Percentiles rank a stretch among this genome's conserved stretches.
These are phyloP conservation scores for Blomia tropicalis DNA, from an alignment of 2,888 invertebrate species.

Conservation along the genomic window DNA sequence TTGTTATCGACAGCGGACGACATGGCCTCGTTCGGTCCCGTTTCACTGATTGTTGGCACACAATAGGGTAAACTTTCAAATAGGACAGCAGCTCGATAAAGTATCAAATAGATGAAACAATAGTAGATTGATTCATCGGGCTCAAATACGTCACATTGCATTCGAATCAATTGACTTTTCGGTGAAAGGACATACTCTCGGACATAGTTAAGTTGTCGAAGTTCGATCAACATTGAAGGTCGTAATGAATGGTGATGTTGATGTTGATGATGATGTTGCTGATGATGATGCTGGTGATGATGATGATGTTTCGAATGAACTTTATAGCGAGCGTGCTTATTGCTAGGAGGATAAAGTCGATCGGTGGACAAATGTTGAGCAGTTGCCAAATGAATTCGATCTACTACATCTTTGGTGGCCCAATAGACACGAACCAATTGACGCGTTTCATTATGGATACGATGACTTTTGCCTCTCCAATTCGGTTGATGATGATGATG, in stretches of 20 bases:
- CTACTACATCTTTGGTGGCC: constrained; percentile 8
- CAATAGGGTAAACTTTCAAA: constrained; percentile 9
- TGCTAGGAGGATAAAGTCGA: not conserved
- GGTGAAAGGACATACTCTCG: not conserved
- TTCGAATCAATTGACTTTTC: not conserved
- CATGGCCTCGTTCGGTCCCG: not conserved
- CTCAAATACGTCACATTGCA: not conserved
- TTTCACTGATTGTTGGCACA: not conserved
- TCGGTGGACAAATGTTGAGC: not conserved
- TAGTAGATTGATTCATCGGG: constrained; percentile 2
- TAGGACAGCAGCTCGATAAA: not conserved
- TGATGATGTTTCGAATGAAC: not conserved
- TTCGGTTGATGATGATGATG: not conserved
- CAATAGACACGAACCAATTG: constrained; percentile 8
- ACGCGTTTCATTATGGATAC: not conserved
- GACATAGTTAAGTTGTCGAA: not conserved
- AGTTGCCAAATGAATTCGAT: not conserved
- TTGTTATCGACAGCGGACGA: not conserved
- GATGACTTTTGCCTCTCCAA: not conserved
- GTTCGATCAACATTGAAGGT: constrained; percentile 10
- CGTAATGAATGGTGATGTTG: not conserved
- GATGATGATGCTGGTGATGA: not conserved
- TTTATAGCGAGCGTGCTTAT: not conserved
- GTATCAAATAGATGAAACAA: constrained; percentile 7
- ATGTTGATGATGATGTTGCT: not conserved